Evolutionary conservation across 2,888 invertebrate species (phyloP).

Genomic region (Eurytoma adleriae): DNA sequence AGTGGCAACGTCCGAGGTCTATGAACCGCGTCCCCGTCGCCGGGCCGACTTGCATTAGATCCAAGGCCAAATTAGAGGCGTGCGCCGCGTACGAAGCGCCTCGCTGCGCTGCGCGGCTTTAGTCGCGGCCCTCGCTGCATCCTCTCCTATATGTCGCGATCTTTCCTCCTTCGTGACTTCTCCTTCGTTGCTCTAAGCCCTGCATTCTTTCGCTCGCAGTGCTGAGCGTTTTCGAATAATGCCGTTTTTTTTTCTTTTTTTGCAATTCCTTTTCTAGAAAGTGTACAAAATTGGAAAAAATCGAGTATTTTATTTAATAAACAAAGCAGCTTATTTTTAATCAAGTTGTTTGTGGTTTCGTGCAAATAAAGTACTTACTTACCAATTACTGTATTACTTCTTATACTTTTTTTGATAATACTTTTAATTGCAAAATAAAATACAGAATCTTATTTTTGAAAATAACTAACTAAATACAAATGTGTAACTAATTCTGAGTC

Average conservation of each 20-base stretch:
- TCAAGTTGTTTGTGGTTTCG: too few species aligned
- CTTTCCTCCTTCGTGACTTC: background rate
- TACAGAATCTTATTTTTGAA: too few species aligned
- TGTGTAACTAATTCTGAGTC: too few species aligned
- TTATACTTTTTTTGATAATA: too few species aligned
- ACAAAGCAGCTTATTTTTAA: too few species aligned
- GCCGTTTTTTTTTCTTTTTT: background rate
- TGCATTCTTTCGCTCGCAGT: background rate
- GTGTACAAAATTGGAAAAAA: background rate
- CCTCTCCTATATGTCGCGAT: background rate
- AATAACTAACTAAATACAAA: too few species aligned
- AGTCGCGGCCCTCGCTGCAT: conserved; percentile 6
- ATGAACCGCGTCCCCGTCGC: conserved; percentile 63
- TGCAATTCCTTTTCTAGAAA: background rate
- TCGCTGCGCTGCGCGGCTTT: conserved; percentile 56
- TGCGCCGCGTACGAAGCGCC: conserved; percentile 58
- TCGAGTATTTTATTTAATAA: too few species aligned
- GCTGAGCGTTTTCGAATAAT: background rate
- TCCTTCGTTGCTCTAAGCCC: background rate
- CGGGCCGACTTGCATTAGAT: conserved; percentile 70
- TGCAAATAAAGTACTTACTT: too few species aligned
- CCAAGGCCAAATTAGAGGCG: conserved; percentile 72
- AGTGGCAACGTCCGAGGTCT: conserved; percentile 65
- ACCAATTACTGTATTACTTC: too few species aligned
- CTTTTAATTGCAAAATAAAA: too few species aligned